Evolutionary conservation across 1,140 invertebrate species (phyloP), one percentile per base, ranked within the genome.

Genomic region (Homarus americanus): DNA sequence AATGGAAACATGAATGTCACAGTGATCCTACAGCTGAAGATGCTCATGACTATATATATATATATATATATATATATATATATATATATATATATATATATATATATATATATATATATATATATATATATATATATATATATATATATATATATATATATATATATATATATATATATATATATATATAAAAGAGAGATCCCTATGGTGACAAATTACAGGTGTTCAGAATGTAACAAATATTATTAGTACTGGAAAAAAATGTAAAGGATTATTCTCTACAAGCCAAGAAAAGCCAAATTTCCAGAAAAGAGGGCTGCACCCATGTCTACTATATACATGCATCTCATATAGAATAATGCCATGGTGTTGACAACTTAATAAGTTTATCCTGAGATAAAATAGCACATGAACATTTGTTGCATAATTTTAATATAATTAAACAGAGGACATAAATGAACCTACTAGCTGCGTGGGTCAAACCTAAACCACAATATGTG

Each of bases 351-450:
- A 40, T 12, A 24, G 32, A 38, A 82, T 38, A 58, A 82, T 63
- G 79, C 79, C 79, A 82, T 10, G 44, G 17, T 63, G 38, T 32
- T 82, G 79, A 38, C 49, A 82, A 82, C 44, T 44, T 82, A 86
- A 85, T 10, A 73, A 53, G 53, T 86, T 86, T 76, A 86, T 86
- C 83, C 83, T 86, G 83, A 86, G 83, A 76, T 86, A 69, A 66
- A 75, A 86, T 86, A 86, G 83, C 83, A 86, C 83, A 86, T 86
- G 72, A n/a, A 53, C 69, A 86, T n/a, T 44, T 38, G n/a, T 86
- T 86, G 83, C 83, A 86, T 86, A 86, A 86, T 44, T 85, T 80
- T 5, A 44, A 80, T 44, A 49, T 20, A 49, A n/a, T 28, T 44
- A 44, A 44, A 86, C 24, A 49, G 34, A 84, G 38, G 44, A 34